Conservation (phyloP, 2,797 vertebrate genomes). For the Allobates femoralis region DNA sequence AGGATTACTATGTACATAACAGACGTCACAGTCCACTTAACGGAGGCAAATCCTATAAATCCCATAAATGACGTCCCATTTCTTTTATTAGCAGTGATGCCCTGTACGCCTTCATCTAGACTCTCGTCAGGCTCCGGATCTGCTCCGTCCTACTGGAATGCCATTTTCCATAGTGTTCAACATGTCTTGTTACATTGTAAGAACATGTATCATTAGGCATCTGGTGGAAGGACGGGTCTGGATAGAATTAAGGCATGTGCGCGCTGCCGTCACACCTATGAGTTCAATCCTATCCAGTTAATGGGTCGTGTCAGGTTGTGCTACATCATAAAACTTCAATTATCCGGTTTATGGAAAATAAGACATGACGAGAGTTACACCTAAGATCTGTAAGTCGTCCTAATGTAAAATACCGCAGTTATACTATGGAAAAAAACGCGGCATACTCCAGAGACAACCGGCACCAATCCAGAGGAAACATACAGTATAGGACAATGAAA, state of each 20-base stretch:
- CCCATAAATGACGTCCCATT: not conserved
- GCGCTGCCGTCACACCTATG: conserved; percentile 12
- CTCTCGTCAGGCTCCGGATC: not conserved
- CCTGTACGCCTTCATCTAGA: not conserved
- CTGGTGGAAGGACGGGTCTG: not conserved
- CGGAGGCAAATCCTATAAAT: too few relatives aligned
- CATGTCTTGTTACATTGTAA: not conserved
- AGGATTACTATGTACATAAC: not conserved
- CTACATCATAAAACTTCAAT: conserved; percentile 28
- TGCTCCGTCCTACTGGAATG: not conserved
- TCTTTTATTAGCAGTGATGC: conserved; percentile 15
- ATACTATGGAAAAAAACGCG: too few relatives aligned
- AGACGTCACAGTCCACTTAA: too few relatives aligned
- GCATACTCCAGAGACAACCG: too few relatives aligned
- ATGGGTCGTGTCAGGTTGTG: conserved; percentile 43
- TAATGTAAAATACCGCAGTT: not conserved
- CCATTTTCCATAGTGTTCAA: not conserved
- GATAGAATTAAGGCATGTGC: conserved; percentile 38
- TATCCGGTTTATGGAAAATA: not conserved
- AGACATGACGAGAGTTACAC: not conserved
- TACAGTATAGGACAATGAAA: too few relatives aligned
- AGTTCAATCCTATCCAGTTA: conserved; percentile 19
- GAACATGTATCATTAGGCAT: conserved; percentile 1
- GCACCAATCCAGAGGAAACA: too few relatives aligned
- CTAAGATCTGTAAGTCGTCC: not conserved